A percentile compares a stretch with the other conserved stretches of the same genome.
phyloP scores from a whole-genome alignment of 1,140 invertebrate species.

The Eueides isabella region DNA sequence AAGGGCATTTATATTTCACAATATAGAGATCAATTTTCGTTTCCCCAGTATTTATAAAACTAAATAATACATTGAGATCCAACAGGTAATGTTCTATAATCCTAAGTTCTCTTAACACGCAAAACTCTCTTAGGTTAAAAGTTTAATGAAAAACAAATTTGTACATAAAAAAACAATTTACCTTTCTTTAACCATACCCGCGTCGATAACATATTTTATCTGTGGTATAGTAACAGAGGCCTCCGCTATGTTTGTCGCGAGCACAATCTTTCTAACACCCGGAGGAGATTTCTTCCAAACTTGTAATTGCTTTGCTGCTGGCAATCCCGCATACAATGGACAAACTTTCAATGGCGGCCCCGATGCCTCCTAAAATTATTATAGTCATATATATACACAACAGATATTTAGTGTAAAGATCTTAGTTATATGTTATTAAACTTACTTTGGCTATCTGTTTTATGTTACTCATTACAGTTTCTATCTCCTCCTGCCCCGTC shows the following conservation, averaged over 20 bases:
- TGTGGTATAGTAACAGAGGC: slow-evolving; percentile 98
- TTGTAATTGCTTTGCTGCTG: slow-evolving; percentile 89
- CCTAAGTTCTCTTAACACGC: no score
- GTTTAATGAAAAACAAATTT: neutral
- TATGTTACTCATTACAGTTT: slow-evolving; percentile 90
- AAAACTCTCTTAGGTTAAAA: no score
- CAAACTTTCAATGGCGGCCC: slow-evolving; percentile 86
- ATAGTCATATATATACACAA: slow-evolving; percentile 47
- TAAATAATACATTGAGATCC: no score
- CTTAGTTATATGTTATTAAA: slow-evolving; percentile 19
- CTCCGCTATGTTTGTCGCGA: slow-evolving; percentile 99
- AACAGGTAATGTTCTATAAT: no score
- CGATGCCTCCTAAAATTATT: slow-evolving; percentile 60
- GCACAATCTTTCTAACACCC: slow-evolving; percentile 92
- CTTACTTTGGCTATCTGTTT: slow-evolving; percentile 87
- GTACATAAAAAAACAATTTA: slow-evolving; percentile 32
- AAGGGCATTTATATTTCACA: no score
- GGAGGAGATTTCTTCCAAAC: slow-evolving; percentile 87
- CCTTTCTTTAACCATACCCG: slow-evolving; percentile 96
- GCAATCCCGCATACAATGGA: slow-evolving; percentile 92
- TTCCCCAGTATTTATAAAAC: no score
- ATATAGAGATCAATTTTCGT: no score
- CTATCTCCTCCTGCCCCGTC: slow-evolving; percentile 99
- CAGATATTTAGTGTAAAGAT: slow-evolving; percentile 32
- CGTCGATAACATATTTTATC: slow-evolving; percentile 97